Percentiles rank a stretch among this genome's conserved stretches.
phyloP scores from a whole-genome alignment of 1,140 invertebrate genomes.

The Bombus haemorrhoidalis region DNA sequence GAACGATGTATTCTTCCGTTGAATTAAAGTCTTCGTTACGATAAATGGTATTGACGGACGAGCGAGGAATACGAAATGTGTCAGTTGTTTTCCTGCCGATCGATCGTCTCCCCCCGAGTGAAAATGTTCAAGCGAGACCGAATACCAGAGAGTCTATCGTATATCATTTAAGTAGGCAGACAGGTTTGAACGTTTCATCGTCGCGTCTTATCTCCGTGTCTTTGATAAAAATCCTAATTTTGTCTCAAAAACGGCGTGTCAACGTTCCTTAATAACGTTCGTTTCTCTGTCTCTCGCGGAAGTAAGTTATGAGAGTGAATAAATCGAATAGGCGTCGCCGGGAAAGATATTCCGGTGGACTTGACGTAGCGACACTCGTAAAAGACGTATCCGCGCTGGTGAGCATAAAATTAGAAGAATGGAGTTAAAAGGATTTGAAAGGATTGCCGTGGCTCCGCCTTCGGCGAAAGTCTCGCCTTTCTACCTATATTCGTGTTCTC shows the following conservation, averaged over 20 bases:
- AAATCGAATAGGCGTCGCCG: slow-evolving; percentile 5
- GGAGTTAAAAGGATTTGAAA: slow-evolving; percentile 75
- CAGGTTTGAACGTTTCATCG: background rate
- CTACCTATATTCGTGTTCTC: slow-evolving; percentile 26
- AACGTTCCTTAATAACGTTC: too few relatives aligned
- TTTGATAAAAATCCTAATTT: background rate
- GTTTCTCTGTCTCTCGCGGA: background rate
- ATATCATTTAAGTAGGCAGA: background rate
- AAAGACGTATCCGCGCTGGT: slow-evolving; percentile 62
- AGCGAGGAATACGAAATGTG: background rate
- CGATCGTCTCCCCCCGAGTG: background rate
- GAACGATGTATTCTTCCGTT: background rate
- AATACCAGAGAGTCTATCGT: background rate
- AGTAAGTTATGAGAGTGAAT: slow-evolving; percentile 51
- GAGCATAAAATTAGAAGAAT: slow-evolving; percentile 77
- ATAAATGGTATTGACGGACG: too few relatives aligned
- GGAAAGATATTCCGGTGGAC: slow-evolving; percentile 44
- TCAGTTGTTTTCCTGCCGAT: background rate
- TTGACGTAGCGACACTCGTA: slow-evolving; percentile 69
- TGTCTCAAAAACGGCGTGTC: too few relatives aligned
- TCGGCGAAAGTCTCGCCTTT: slow-evolving; percentile 50
- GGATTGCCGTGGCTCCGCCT: slow-evolving; percentile 68
- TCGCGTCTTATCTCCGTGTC: background rate
- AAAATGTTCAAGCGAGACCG: background rate
- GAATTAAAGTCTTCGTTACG: background rate